A percentile compares a stretch with the other conserved stretches of the same genome.
Evolutionary conservation across 2,797 vertebrate genomes (phyloP).

Genomic region (Liasis olivaceus): DNA sequence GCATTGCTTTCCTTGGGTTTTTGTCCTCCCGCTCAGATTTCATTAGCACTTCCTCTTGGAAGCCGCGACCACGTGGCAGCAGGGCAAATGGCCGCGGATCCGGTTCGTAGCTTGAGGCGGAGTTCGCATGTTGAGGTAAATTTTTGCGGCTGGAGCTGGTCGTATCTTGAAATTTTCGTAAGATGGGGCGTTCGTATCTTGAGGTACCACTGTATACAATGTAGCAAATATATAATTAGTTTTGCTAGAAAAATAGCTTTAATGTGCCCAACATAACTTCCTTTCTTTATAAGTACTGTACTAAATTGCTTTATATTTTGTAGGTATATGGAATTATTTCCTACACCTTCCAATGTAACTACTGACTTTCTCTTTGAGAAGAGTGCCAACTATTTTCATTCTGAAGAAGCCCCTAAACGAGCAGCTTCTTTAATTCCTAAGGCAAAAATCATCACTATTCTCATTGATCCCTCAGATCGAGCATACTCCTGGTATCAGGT

Average conservation of each 20-base stretch:
- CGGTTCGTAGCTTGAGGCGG: no score
- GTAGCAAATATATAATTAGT: not conserved
- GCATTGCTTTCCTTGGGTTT: no score
- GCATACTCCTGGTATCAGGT: conserved; percentile 99
- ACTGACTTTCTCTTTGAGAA: conserved; percentile 97
- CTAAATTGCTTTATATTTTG: conserved; percentile 33
- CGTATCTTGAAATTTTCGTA: no score
- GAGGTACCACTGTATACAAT: no score
- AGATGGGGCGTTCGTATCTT: no score
- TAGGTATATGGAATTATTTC: conserved; percentile 99
- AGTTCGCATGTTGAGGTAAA: no score
- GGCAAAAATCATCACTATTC: conserved; percentile 94
- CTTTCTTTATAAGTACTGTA: not conserved
- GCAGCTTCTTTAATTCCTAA: conserved; percentile 90
- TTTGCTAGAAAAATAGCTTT: conserved; percentile 10
- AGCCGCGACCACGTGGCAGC: no score
- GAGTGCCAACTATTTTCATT: conserved; percentile 96
- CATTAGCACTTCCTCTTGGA: no score
- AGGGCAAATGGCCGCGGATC: no score
- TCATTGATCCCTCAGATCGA: conserved; percentile 93
- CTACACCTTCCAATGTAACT: conserved; percentile 89
- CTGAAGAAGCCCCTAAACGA: conserved; percentile 89
- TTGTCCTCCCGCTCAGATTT: no score
- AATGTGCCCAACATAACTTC: not conserved
- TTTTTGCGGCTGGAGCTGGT: no score